Base-by-base conservation (phyloP, 2,113 vertebrate species). In the Vanacampus margaritifer region DNA sequence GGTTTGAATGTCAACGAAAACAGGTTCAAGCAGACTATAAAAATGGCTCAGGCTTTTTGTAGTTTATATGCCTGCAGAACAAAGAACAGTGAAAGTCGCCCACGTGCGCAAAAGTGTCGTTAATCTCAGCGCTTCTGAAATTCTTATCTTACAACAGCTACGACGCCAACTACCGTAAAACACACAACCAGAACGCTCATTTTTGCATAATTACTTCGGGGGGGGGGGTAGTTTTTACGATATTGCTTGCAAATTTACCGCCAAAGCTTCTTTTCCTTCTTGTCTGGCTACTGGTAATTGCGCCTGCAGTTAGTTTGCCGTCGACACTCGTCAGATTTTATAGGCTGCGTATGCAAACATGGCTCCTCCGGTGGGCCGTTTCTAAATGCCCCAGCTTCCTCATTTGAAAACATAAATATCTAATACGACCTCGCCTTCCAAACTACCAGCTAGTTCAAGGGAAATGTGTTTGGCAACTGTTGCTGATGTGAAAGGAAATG, bases 71-170 rank as follows among this genome's bases (percentile, higher is more conserved):
- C 45, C 65, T 21, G 32, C 37, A 45, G 65, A 78, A 81, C 68
- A 64, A 79, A 73, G 43, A 61, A 45, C 41, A 8, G 46, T 84
- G 73, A 81, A 69, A 83, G 63, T 61, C 50, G 65, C 60, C 79
- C 73, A 75, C 73, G 68, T 61, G 35, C 0, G 57, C 72, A 69
- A 68, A 63, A 83, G 71, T 76, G 62, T 75, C 75, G 72, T 73
- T 72, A 67, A 81, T 78, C 50, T 79, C 64, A 78, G 71, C 50
- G 57, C 68, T 76, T 78, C 81, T 78, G 71, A 76, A 75, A 81
- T 61, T 67, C 54, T 85, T 84, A 87, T 81, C 80, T 68, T 82
- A 76, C 71, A 81, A 50, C 57, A 79, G 75, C 64, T 62, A 50
- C 3, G 21, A 50, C 21, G 21, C 10, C n/a, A 50, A 67, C 77